phyloP scores from a whole-genome alignment of 2,113 vertebrate genomes.

The Ardeotis arabs region DNA sequence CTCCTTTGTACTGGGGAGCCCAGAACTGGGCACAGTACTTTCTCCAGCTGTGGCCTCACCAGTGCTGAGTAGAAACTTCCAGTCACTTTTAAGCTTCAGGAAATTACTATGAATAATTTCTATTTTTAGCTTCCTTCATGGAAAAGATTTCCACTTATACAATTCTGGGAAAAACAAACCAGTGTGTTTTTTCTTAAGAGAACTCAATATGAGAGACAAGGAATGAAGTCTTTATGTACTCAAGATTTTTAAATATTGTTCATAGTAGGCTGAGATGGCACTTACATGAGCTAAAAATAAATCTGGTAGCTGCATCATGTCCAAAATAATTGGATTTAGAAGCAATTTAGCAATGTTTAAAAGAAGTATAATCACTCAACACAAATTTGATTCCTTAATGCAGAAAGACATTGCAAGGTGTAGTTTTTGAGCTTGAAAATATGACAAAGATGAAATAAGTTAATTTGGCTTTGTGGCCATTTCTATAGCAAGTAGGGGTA shows the following conservation, averaged over 20 bases:
- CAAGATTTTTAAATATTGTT: background rate
- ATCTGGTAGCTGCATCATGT: background rate
- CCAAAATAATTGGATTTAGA: slow-evolving; percentile 20
- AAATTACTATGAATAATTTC: background rate
- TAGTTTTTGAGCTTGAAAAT: background rate
- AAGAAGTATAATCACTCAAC: background rate
- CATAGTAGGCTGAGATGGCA: background rate
- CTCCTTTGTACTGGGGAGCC: background rate
- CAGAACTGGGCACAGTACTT: background rate
- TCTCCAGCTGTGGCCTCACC: background rate
- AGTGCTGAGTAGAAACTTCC: background rate
- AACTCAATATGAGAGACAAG: background rate
- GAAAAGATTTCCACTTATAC: background rate
- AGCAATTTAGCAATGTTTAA: background rate
- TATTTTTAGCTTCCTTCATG: background rate
- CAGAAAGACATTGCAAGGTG: background rate
- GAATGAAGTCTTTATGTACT: background rate
- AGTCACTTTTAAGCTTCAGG: background rate
- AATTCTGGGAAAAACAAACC: background rate
- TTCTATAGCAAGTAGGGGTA: background rate
- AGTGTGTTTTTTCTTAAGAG: background rate
- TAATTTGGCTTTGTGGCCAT: background rate
- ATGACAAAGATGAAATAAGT: background rate
- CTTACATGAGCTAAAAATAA: slow-evolving; percentile 19
- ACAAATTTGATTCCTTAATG: background rate